Base-by-base conservation (phyloP, 1,140 invertebrate species). In the Choristoneura fumiferana region DNA sequence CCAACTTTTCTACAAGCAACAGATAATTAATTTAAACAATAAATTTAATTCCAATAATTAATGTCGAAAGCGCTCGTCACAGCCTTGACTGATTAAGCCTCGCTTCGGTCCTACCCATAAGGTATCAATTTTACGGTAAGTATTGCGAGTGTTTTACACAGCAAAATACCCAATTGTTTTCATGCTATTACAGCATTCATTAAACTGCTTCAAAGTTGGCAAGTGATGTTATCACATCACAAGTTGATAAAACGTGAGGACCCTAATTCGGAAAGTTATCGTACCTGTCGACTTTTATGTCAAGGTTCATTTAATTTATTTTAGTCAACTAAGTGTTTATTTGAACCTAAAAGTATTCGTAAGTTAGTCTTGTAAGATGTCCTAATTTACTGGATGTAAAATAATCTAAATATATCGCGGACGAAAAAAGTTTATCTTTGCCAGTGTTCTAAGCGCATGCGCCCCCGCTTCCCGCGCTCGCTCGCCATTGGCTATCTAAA, bases 401-500 rank as follows among this genome's bases (percentile, higher is more conserved):
- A 22, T 49, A n/a, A 22, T 74, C 64, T 74, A 72, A 65, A 61
- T 57, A 54, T 70, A 75, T 63, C 62, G 17, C 40, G 37, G 54
- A 58, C 68, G 65, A 72, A 75, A 69, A 58, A 43, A 53, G 57
- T 43, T 59, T 59, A 61, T 64, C 62, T 40, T 62, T 62, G 57
- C 38, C 40, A 39, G 60, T 70, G 67, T 73, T 79, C 70, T 77
- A 71, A 71, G 62, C 61, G 63, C 45, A 55, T 33, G 59, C 71
- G 69, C 74, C 75, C 71, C 65, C 73, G 72, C 67, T 70, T 78
- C 71, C 73, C 71, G 75, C 76, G 71, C 76, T 71, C 37, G 55
- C 64, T 65, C 68, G 69, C 78, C 63, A 85, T 88, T 87, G 83
- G 84, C 60, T 45, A 78, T n/a, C 39, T 18, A 56, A 12, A 6